Conservation (phyloP, 2,888 invertebrate species). For the Stenchaetothrips biformis region DNA sequence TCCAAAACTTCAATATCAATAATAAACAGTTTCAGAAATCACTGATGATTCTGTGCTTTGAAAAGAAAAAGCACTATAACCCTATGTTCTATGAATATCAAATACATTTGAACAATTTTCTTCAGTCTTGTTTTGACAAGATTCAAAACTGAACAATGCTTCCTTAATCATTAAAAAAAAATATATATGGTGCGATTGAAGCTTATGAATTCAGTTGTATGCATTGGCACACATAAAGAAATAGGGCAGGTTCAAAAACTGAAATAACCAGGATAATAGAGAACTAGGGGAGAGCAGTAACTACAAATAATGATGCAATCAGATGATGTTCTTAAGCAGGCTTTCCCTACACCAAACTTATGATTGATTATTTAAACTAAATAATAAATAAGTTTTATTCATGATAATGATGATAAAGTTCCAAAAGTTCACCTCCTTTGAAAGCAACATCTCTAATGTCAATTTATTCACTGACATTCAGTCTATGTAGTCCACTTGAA, state of each 20-base stretch:
- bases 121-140: background rate
- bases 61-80: no score
- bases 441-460: no score
- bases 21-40: no score
- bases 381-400: background rate
- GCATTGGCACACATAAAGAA: no score
- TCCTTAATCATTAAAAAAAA: background rate
- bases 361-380: background rate
- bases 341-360: background rate
- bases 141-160: background rate
- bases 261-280: no score
- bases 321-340: background rate
- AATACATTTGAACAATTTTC: background rate
- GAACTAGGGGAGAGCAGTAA: no score
- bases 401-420: background rate
- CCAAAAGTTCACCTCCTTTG: background rate
- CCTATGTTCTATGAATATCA: no score
- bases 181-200: background rate
- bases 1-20: no score
- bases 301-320: no score
- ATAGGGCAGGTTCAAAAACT: no score
- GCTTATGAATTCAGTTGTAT: background rate
- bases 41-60: no score
- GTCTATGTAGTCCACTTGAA: background rate
- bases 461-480: conserved; percentile 11